Evolutionary conservation across 2,888 invertebrate species (phyloP), one percentile per base, ranked within the genome.

Genomic region (Carcina quercana): DNA sequence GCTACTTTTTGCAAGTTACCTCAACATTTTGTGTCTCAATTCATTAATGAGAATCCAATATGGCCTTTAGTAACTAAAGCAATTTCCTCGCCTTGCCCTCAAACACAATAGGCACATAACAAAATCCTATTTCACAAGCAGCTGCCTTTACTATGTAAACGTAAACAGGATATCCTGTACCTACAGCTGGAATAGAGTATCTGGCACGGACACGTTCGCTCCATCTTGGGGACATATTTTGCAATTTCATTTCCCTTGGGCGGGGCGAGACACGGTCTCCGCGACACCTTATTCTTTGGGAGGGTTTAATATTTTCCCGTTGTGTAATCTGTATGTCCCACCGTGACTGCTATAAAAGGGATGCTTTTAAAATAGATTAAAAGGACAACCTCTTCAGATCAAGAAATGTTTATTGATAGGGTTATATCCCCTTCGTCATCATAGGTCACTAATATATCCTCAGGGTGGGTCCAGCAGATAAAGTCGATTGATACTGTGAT

Each of bases 221-320:
- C 55, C 59, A 59, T 65, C 57, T 51, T 53, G 34, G 47, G 53
- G 56, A 64, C 61, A 71, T 72, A 75, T 76, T 76, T 75, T 71
- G 72, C 74, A 69, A 76, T 78, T 78, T 74, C 72, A 79, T 78
- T 78, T 76, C 78, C 74, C 71, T 38, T 34, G 59, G 48, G 72
- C 61, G 49, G 38, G 40, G 40, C 45, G 47, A 42, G 63, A 47
- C 59, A 58, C 59, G 58, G 59, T 59, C 60, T 56, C 55, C 43
- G 52, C 54, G 63, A 65, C 66, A 67, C 68, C 72, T 70, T 60
- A 64, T 68, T 71, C 71, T 68, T 59, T 43, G 44, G 47, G 46
- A 53, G 63, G n/a, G 53, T 66, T 59, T 67, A 65, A 72, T 74
- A 74, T 74, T 69, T 70, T 57, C 28, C n/a, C 20, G 22, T 14